Percentiles rank a stretch among this genome's conserved stretches.
Conservation (phyloP, 2,888 invertebrate species). For the Drosophila cracens region DNA sequence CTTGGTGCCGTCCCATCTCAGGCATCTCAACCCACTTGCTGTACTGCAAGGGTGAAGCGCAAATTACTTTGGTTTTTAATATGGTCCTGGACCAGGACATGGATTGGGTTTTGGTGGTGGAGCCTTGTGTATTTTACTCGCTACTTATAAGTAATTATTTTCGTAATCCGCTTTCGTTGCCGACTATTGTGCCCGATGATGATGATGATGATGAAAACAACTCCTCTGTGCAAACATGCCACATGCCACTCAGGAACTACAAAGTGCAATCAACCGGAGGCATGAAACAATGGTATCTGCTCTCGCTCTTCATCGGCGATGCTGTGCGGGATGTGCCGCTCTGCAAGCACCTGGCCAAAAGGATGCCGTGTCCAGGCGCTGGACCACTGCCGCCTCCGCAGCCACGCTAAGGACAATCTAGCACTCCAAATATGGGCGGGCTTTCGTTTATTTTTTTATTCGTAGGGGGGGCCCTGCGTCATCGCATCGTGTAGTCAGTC, state of each 20-base stretch:
- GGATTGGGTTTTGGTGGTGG: constrained; percentile 24
- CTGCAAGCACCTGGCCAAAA: constrained; percentile 92
- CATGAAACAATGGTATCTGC: constrained; percentile 92
- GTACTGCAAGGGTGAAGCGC: constrained; percentile 15
- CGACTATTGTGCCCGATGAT: constrained; percentile 53
- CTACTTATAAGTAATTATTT: constrained; percentile 83
- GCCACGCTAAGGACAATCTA: constrained; percentile 64
- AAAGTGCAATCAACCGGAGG: constrained; percentile 89
- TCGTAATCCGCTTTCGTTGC: constrained; percentile 81
- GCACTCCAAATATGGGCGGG: constrained; percentile 39
- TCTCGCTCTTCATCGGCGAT: constrained; percentile 94
- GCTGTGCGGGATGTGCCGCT: constrained; percentile 92
- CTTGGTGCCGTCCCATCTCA: not conserved
- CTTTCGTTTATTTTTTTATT: constrained; percentile 17
- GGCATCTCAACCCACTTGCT: constrained; percentile 2
- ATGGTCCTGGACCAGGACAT: constrained; percentile 20
- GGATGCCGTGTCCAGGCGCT: constrained; percentile 86
- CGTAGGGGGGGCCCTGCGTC: constrained; percentile 17
- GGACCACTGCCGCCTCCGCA: constrained; percentile 83
- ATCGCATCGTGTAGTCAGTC: constrained; percentile 56
- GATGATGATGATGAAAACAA: constrained; percentile 19
- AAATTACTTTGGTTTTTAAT: constrained; percentile 55
- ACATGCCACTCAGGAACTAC: constrained; percentile 88
- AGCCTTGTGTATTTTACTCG: constrained; percentile 63
- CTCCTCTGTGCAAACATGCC: constrained; percentile 34